Base-by-base conservation (phyloP, 2,113 vertebrate species). In the Cariama cristata region DNA sequence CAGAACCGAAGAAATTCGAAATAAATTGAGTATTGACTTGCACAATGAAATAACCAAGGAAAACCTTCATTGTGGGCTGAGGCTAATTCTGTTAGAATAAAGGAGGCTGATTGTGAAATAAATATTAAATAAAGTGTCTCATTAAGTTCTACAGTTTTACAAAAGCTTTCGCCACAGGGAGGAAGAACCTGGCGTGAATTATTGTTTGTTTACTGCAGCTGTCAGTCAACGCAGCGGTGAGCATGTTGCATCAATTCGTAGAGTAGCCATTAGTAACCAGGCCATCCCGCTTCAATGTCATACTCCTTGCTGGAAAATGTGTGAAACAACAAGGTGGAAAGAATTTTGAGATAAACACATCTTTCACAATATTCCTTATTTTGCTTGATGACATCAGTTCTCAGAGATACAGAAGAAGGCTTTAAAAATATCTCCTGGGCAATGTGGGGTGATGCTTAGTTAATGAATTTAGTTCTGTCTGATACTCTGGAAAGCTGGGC, bases 141-240 rank as follows among this genome's bases (percentile, higher is more conserved):
- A 82, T 92, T 91, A 89, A 50, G 73, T 84, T 75, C 52, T 2
- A 24, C 83, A 66, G 73, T 68, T 96, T 67, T 79, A 64, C 83
- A 38, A 59, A 91, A 94, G 84, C 91, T 75, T 86, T 95, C 0
- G 26, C 94, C 62, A 38, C 84, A 33, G 91, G 91, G 89, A 87
- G 50, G 77, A 79, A 55, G 50, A 95, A 91, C 86, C 93, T 91
- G 81, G 86, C 1, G 3, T 89, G 89, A 73, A 27, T 30, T 80
- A 23, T 79, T 81, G 80, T 93, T 94, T 96, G 92, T 84, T 97
- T 96, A 45, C 89, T 62, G 71, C 62, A 77, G 58, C 89, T 94
- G 93, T 87, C 91, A 89, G 86, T 97, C 91, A 82, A 11, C 1
- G 9, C 0, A 1, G 66, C 2, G 4, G 22, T 45, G 42, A 89